Base-by-base conservation (phyloP, 2,888 invertebrate genomes). In the Anthoptus insignis region DNA sequence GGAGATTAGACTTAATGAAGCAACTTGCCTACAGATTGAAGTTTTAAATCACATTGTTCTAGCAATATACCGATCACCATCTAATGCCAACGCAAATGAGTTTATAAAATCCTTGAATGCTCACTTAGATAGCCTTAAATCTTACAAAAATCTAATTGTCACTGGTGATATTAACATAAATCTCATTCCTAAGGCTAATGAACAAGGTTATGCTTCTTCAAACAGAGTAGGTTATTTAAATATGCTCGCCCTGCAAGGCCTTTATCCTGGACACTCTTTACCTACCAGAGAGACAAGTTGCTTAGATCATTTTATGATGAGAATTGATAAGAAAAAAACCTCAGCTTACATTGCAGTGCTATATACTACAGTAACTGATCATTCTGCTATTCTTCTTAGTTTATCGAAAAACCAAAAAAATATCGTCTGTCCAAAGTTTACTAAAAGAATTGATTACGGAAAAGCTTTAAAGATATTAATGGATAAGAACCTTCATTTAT, bases 141-240 rank as follows among this genome's bases (percentile, higher is more conserved):
- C 50, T 7, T 19, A 49, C 0, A 66, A 66, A 49, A 73, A 68
- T 59, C 69, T 74, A 13, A 66, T 72, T 29, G 56, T 77, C 5
- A 56, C 64, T 3, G 77, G 74, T 7, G 73, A 76, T 37, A 74
- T 76, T 14, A 77, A 76, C 47, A 75, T 76, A 9, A 73, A 76
- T 67, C n/a, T 50, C 13, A 64, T 56, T 42, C 45, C 59, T 6
- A 71, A 60, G 49, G 0, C 9, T 7, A 39, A 21, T 7, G 70
- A 74, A 53, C 9, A 32, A n/a, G 34, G 66, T 1, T 16, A 71
- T 6, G 74, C 76, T 29, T 53, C 27, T 0, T 64, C 32, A 32
- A 65, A 56, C 6, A 24, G 64, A 34, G 2, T 9, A 24, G 19
- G 6, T 29, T 61, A 61, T 29, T 19, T 61, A 32, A 61, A 45